Percentiles rank a stretch among this genome's conserved stretches.
These are phyloP conservation scores for Panulirus ornatus DNA, from an alignment of 1,140 invertebrate genomes.

Conservation along the genomic window DNA sequence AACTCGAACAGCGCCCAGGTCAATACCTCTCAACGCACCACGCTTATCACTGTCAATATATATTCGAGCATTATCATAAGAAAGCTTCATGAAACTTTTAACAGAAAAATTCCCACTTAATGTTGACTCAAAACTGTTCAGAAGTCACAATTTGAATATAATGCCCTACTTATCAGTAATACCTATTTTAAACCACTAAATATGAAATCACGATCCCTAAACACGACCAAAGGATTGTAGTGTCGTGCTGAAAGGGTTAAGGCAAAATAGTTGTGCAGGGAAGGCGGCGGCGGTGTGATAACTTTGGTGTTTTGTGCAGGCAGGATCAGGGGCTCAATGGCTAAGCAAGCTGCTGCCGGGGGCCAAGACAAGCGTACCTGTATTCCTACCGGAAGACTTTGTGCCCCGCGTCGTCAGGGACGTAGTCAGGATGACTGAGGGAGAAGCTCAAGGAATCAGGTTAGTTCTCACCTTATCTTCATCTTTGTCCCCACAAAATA, in stretches of 20 bases:
- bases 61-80: too few relatives aligned
- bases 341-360: slow-evolving; percentile 18
- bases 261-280: too few relatives aligned
- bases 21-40: neutral
- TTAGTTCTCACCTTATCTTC: too few relatives aligned
- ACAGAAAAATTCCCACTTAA: too few relatives aligned
- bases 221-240: neutral
- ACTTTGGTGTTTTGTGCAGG: too few relatives aligned
- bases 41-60: too few relatives aligned
- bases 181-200: neutral
- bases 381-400: slow-evolving; percentile 36
- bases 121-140: neutral
- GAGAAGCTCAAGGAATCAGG: slow-evolving; percentile 41
- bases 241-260: neutral
- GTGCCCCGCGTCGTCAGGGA: slow-evolving; percentile 29
- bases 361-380: slow-evolving; percentile 12
- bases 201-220: neutral
- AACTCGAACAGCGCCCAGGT: neutral
- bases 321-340: slow-evolving; percentile 14
- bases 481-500: too few relatives aligned
- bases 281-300: too few relatives aligned
- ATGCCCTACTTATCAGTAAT: neutral
- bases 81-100: too few relatives aligned
- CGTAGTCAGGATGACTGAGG: slow-evolving; percentile 38
- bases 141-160: neutral